These are phyloP conservation scores for Cyphomyrmex costatus DNA, from an alignment of 1,140 invertebrate species.

Conservation along the genomic window DNA sequence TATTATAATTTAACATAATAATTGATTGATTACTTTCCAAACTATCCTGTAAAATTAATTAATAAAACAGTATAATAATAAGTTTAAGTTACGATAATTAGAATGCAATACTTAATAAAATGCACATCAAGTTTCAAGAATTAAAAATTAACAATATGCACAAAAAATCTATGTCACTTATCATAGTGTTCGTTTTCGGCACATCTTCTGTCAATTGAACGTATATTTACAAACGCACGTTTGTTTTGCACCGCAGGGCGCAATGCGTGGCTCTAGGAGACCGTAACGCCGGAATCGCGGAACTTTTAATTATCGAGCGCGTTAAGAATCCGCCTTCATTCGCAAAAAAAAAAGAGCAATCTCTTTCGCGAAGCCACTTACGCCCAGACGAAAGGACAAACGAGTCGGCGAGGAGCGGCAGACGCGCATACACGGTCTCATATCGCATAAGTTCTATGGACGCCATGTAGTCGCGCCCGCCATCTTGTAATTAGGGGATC, in stretches of 20 bases:
- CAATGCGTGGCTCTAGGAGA: neutral
- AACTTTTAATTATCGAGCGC: conserved; percentile 35
- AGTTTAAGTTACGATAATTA: neutral
- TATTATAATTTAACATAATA: neutral
- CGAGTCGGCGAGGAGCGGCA: conserved; percentile 17
- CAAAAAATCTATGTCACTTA: neutral
- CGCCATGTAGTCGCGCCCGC: conserved; percentile 82
- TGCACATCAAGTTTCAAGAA: neutral
- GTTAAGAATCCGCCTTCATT: neutral
- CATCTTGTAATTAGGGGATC: conserved; percentile 86
- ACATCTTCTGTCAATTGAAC: neutral
- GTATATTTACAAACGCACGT: neutral
- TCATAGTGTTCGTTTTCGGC: neutral
- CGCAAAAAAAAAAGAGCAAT: conserved; percentile 25
- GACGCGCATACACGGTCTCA: conserved; percentile 15
- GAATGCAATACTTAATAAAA: neutral
- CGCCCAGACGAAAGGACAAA: conserved; percentile 14
- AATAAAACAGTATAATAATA: neutral
- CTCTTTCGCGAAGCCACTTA: neutral
- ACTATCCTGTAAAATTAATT: neutral
- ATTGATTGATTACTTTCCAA: conserved; percentile 26
- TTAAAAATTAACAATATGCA: neutral
- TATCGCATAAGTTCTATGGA: conserved; percentile 65
- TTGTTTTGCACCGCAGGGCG: neutral
- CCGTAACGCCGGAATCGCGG: neutral